These are phyloP conservation scores for Drosophila tani DNA, from an alignment of 1,140 invertebrate species.

Conservation along the genomic window DNA sequence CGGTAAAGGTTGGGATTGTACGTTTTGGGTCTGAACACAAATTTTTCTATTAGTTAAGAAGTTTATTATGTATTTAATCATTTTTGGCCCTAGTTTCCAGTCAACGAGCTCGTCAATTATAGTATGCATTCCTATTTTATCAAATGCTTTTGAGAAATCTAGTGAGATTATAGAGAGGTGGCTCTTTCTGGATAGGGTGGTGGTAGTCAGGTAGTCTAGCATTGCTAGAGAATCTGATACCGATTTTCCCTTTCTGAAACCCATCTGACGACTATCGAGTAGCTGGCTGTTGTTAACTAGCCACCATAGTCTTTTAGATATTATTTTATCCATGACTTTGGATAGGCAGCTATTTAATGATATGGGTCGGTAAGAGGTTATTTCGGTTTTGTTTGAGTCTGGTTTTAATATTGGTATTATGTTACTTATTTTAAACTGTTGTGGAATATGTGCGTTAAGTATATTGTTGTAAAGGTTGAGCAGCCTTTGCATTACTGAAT, in stretches of 20 bases:
- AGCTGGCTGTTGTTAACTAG: constrained; percentile 9
- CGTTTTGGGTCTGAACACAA: too few species aligned
- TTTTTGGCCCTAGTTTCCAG: constrained; percentile 3
- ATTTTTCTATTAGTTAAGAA: too few species aligned
- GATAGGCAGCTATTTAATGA: too few species aligned
- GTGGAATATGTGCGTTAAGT: too few species aligned
- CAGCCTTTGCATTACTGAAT: not conserved
- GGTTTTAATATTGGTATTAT: too few species aligned
- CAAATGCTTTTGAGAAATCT: constrained; percentile 6
- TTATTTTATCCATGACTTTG: too few species aligned
- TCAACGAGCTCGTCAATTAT: not conserved
- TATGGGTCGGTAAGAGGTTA: too few species aligned
- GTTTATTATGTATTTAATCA: too few species aligned
- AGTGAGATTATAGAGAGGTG: constrained; percentile 7
- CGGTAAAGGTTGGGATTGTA: not conserved
- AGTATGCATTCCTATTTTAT: constrained; percentile 8
- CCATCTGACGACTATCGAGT: constrained; percentile 23
- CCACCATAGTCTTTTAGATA: too few species aligned
- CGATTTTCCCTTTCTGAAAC: constrained; percentile 17
- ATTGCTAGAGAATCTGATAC: constrained; percentile 17
- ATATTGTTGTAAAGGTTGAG: too few species aligned
- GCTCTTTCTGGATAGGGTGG: constrained; percentile 9
- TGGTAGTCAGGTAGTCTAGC: constrained; percentile 20
- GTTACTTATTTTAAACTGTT: too few species aligned
- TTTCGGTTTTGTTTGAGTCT: too few species aligned